These are phyloP conservation scores for Eupithecia subumbrata DNA, from an alignment of 2,888 invertebrate species.

Conservation along the genomic window DNA sequence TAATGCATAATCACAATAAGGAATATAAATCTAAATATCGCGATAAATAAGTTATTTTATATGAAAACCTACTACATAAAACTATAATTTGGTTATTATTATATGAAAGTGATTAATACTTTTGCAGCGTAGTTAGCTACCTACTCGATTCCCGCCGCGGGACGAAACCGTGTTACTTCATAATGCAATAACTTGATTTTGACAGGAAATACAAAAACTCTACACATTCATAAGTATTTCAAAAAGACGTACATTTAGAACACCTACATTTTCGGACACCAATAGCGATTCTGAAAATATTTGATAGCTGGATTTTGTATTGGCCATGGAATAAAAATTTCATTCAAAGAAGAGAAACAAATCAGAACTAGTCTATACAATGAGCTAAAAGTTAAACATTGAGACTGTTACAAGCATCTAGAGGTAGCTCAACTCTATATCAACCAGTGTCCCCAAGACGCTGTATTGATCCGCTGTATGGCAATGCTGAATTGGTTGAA, in stretches of 20 bases:
- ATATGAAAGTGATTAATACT: not conserved
- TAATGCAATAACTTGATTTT: not conserved
- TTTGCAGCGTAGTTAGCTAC: not conserved
- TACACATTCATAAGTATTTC: not conserved
- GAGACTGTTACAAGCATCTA: not conserved
- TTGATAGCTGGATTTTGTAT: not conserved
- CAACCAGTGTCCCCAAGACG: not conserved
- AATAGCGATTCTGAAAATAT: not conserved
- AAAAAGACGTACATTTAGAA: not conserved
- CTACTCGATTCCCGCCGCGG: not conserved
- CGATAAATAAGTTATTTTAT: not conserved
- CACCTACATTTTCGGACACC: not conserved
- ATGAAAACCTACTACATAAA: not conserved
- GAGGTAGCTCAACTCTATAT: not conserved
- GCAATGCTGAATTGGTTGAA: too few relatives aligned
- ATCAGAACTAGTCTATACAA: not conserved
- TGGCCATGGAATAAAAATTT: not conserved
- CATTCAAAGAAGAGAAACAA: not conserved
- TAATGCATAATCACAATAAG: not conserved
- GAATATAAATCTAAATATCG: not conserved
- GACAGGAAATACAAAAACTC: not conserved
- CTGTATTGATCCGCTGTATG: not conserved
- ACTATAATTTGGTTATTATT: not conserved
- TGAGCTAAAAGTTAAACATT: not conserved
- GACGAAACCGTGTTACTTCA: not conserved